A percentile compares a stretch with the other conserved stretches of the same genome.
Evolutionary conservation across 2,888 invertebrate genomes (phyloP).

Genomic region (Drosophila kanekoi): DNA sequence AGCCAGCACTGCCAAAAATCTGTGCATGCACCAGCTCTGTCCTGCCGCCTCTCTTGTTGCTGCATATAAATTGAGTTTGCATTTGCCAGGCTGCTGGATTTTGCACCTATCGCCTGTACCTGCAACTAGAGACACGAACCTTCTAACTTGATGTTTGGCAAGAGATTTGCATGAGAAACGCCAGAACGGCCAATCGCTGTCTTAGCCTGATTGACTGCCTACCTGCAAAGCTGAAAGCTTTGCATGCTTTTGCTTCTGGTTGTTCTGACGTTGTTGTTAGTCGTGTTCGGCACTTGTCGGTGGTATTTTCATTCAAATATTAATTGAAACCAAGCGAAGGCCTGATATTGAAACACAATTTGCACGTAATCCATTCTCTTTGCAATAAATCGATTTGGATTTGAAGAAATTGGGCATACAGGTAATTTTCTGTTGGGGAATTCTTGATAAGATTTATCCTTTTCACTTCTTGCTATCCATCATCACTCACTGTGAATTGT

Average conservation of each 20-base stretch:
- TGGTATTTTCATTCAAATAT: slow-evolving; percentile 23
- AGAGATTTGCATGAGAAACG: slow-evolving; percentile 5
- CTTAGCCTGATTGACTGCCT: slow-evolving; percentile 57
- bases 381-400: slow-evolving; percentile 1
- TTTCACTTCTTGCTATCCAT: not conserved
- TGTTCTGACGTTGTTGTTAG: slow-evolving; percentile 7
- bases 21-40: slow-evolving; percentile 25
- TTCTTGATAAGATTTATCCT: not conserved
- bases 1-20: slow-evolving; percentile 41
- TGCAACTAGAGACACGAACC: slow-evolving; percentile 32
- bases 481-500: not conserved
- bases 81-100: slow-evolving; percentile 19
- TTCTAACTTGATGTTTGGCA: not conserved
- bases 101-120: slow-evolving; percentile 6
- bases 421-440: not conserved
- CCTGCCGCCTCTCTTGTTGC: slow-evolving; percentile 25
- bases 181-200: slow-evolving; percentile 40
- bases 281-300: slow-evolving; percentile 11
- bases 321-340: slow-evolving; percentile 22
- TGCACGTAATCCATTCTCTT: slow-evolving; percentile 2
- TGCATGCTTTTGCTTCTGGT: slow-evolving; percentile 6
- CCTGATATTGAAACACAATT: slow-evolving; percentile 4
- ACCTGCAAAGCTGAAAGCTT: slow-evolving; percentile 23
- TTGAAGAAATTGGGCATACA: not conserved
- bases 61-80: slow-evolving; percentile 70